phyloP scores from a whole-genome alignment of 2,113 vertebrate genomes.

The Percina caprodes region DNA sequence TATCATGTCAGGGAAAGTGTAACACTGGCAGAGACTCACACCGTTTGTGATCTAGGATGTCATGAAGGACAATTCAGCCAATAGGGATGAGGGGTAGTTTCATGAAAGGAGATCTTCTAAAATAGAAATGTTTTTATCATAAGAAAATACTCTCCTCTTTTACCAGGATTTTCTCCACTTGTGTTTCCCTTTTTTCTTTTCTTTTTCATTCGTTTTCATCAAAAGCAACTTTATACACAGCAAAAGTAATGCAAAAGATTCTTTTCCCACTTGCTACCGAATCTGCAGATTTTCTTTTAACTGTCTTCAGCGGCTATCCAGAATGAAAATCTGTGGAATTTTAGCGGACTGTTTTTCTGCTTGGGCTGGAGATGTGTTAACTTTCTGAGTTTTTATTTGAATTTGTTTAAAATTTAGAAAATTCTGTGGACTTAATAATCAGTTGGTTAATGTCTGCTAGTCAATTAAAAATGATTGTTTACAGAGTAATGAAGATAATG shows the following conservation, averaged over 20 bases:
- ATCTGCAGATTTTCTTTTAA: too few species aligned
- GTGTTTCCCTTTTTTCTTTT: background rate
- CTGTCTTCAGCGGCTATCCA: too few species aligned
- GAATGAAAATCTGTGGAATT: too few species aligned
- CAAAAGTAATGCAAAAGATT: background rate
- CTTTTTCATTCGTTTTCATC: background rate
- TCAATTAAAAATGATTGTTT: background rate
- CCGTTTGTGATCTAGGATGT: slow-evolving; percentile 5
- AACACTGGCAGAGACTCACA: background rate
- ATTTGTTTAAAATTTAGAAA: too few species aligned
- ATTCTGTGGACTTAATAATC: too few species aligned
- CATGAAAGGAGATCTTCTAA: background rate
- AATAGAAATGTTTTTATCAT: slow-evolving; percentile 4
- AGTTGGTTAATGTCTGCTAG: background rate
- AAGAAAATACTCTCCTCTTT: background rate
- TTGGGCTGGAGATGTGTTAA: too few species aligned
- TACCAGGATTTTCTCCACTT: background rate
- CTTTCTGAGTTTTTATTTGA: too few species aligned
- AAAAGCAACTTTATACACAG: background rate
- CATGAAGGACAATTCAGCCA: background rate
- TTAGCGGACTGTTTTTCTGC: background rate
- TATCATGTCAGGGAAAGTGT: background rate
- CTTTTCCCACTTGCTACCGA: background rate
- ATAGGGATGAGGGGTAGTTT: background rate
- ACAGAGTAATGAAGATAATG: background rate